Evolutionary conservation across 2,888 invertebrate genomes (phyloP).

Genomic region (Diachrysia chrysitis): DNA sequence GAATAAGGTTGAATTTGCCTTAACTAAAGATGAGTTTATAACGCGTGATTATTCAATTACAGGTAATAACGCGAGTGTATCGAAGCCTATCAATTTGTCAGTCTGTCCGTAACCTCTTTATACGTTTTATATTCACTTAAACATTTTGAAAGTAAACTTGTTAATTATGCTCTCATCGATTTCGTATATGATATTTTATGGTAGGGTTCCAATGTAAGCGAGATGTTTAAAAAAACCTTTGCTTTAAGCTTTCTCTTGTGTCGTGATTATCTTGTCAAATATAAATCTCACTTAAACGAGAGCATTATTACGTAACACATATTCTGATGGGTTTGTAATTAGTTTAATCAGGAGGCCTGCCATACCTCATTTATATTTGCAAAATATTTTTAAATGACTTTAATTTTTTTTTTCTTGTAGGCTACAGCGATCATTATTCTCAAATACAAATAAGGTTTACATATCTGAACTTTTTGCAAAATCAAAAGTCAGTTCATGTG

Average conservation of each 20-base stretch:
- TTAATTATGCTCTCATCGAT: slow-evolving; percentile 83
- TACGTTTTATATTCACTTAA: slow-evolving; percentile 73
- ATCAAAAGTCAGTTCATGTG: no score
- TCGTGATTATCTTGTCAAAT: neutral
- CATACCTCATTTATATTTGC: no score
- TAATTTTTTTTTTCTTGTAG: no score
- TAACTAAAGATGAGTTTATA: slow-evolving; percentile 55
- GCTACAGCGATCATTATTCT: no score
- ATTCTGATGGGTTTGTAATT: neutral
- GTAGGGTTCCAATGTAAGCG: slow-evolving; percentile 40
- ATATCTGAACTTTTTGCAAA: no score
- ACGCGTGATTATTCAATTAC: slow-evolving; percentile 84
- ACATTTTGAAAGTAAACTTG: slow-evolving; percentile 83
- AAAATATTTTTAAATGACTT: no score
- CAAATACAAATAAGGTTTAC: no score
- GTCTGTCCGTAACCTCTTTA: slow-evolving; percentile 69
- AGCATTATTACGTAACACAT: neutral
- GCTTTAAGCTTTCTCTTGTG: neutral
- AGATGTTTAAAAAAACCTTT: neutral
- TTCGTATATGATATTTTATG: slow-evolving; percentile 75
- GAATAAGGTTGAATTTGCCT: slow-evolving; percentile 43
- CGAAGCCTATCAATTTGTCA: slow-evolving; percentile 81
- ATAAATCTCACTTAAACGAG: no score
- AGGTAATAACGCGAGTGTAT: slow-evolving; percentile 76
- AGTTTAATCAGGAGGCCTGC: no score